A percentile compares a stretch with the other conserved stretches of the same genome.
Evolutionary conservation across 1,140 invertebrate species (phyloP).

Genomic region (Lanistes nyassanus): DNA sequence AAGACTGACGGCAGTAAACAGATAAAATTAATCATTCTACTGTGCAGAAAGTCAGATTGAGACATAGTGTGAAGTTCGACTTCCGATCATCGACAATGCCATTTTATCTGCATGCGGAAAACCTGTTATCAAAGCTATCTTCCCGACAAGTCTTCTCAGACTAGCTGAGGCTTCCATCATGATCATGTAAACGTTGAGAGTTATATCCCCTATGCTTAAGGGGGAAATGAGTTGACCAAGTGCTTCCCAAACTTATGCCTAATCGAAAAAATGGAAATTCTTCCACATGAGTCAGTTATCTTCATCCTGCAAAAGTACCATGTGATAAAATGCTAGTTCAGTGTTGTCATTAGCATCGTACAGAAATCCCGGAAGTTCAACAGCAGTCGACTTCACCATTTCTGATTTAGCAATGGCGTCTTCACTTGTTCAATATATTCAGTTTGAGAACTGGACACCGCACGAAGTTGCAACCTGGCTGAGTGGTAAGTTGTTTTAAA

Average conservation of each 20-base stretch:
- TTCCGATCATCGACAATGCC: too few relatives aligned
- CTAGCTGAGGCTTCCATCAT: too few relatives aligned
- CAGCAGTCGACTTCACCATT: not conserved
- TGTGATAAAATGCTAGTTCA: not conserved
- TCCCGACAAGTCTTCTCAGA: too few relatives aligned
- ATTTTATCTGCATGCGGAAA: too few relatives aligned
- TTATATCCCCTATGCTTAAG: too few relatives aligned
- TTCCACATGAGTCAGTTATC: not conserved
- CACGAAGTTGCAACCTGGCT: slow-evolving; percentile 20
- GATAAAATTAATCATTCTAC: not conserved
- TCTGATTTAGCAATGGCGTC: slow-evolving; percentile 9
- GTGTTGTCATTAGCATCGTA: not conserved
- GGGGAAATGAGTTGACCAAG: too few relatives aligned
- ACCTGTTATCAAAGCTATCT: too few relatives aligned
- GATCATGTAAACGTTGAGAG: too few relatives aligned
- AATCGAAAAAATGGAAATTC: not conserved
- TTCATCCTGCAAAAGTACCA: not conserved
- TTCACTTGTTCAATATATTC: slow-evolving; percentile 14
- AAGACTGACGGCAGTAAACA: slow-evolving; percentile 4
- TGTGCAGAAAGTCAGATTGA: too few relatives aligned
- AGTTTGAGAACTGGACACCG: slow-evolving; percentile 17
- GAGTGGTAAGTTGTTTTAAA: not conserved
- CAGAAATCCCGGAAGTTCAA: not conserved
- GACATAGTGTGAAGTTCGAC: too few relatives aligned
- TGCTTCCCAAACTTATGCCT: not conserved